Base-by-base conservation (phyloP, 2,797 vertebrate species). In the Psittacula derbiana region DNA sequence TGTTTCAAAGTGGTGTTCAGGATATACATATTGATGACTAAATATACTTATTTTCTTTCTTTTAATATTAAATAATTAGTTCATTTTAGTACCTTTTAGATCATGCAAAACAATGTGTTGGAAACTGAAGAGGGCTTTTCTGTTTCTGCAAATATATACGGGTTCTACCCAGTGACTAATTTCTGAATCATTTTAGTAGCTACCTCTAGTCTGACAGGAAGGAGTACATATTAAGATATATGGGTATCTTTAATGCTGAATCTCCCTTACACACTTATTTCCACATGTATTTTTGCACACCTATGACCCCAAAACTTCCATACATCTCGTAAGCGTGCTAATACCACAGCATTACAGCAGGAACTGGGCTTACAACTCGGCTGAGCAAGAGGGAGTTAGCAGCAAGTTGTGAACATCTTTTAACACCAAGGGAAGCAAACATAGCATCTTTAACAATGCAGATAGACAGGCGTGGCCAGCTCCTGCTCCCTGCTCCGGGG, bases 381-480 rank as follows among this genome's bases (percentile, higher is more conserved):
- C 20, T 38, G 23, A 80, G 47, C 12, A 62, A 58, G 13, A 27
- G 9, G 27, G 28, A 86, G 40, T 81, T n/a, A 82, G 9, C 40
- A 71, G 20, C 16, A 55, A 90, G 33, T 31, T 67, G 16, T 40
- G n/a, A 75, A 72, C 65, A 80, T 12, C 30, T 8, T 7, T 44
- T 24, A 60, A 11, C 10, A 21, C 17, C 21, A 50, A n/a, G 15
- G 11, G 19, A 46, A 71, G 13, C 7, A 38, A 91, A 30, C 5
- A 50, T 1, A 6, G 2, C 16, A 11, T 41, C 38, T 46, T 25
- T 21, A 46, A 69, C 27, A 10, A 13, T 1, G 3, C 6, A 23
- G 12, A 30, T 0, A 23, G 28, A 31, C 3, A 50, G 23, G 23
- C 0, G 1, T 49, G 7, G 25, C 41, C 18, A 38, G 5, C 1